Evolutionary conservation across 2,797 vertebrate genomes (phyloP).

Genomic region (Carcharodon carcharias): DNA sequence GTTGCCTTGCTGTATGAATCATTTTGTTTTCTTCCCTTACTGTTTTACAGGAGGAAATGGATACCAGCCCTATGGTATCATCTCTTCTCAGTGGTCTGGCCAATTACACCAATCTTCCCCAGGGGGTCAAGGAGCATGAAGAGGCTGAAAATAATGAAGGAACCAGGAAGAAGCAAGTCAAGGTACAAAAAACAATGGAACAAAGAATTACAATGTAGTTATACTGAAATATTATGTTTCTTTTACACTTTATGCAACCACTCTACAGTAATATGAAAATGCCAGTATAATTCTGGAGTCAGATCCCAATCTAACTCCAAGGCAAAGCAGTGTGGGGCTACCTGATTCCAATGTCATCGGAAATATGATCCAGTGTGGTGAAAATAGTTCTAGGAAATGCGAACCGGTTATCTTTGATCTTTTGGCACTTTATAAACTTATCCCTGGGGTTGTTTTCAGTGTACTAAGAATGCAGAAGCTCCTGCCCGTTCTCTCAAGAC

Average conservation of each 20-base stretch:
- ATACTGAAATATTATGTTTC: neutral
- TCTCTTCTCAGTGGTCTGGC: slow-evolving; percentile 89
- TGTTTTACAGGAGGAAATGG: slow-evolving; percentile 91
- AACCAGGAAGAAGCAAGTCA: slow-evolving; percentile 77
- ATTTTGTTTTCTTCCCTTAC: slow-evolving; percentile 36
- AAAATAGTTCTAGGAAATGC: neutral
- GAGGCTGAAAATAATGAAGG: slow-evolving; percentile 93
- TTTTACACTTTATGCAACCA: neutral
- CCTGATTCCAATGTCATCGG: neutral
- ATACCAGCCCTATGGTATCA: slow-evolving; percentile 96
- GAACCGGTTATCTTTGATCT: neutral
- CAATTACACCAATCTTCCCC: slow-evolving; percentile 93
- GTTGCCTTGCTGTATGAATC: neutral
- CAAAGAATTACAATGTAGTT: neutral
- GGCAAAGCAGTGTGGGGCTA: neutral
- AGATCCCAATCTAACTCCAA: neutral
- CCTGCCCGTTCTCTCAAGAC: neutral
- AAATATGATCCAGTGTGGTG: neutral
- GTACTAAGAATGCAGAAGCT: neutral
- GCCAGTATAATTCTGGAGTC: too few relatives aligned
- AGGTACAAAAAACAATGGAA: slow-evolving; percentile 59
- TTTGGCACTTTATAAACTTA: neutral
- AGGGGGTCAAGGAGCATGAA: slow-evolving; percentile 91
- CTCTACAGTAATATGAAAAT: neutral
- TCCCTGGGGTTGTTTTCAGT: neutral